These are phyloP conservation scores for Archilochus colubris DNA, from an alignment of 2,113 vertebrate genomes.

Conservation along the genomic window DNA sequence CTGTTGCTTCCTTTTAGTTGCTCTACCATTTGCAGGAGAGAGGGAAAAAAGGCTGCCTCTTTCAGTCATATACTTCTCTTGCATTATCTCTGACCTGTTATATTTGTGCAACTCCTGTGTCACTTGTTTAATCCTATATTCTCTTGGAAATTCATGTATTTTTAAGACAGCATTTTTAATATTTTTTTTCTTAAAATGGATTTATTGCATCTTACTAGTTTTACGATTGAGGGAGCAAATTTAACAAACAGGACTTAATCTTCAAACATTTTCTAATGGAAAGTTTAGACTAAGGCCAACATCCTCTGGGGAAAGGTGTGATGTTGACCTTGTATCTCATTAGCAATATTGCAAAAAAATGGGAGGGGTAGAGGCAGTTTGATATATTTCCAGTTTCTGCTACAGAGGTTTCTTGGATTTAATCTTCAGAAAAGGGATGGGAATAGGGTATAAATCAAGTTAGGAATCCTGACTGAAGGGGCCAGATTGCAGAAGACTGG, in stretches of 20 bases:
- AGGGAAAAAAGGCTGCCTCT: background rate
- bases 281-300: background rate
- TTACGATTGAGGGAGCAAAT: background rate
- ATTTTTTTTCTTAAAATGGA: background rate
- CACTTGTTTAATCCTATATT: background rate
- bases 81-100: background rate
- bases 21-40: background rate
- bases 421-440: background rate
- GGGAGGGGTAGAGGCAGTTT: background rate
- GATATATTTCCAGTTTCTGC: background rate
- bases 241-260: background rate
- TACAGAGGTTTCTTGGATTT: background rate
- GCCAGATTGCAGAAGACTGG: background rate
- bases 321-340: background rate
- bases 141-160: background rate
- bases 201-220: background rate
- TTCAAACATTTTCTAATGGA: background rate
- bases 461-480: background rate
- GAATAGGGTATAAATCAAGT: background rate
- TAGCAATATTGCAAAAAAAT: background rate
- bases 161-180: background rate
- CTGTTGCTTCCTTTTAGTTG: slow-evolving; percentile 14
- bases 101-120: background rate
- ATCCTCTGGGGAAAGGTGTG: background rate
- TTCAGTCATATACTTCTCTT: background rate